Conservation (phyloP, 2,113 vertebrate species). For the Galemys pyrenaicus region DNA sequence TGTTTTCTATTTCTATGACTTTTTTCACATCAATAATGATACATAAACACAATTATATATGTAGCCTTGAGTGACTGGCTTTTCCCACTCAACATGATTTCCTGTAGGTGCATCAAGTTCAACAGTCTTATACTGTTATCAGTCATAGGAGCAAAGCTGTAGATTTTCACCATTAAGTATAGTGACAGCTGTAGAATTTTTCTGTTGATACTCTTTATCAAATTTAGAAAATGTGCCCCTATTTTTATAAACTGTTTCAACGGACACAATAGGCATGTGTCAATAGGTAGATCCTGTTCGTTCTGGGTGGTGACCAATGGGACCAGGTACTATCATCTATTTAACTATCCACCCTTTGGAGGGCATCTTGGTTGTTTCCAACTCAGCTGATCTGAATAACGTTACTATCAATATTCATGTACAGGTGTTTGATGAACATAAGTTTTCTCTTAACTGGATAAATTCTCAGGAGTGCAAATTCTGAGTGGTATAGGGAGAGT, state of each 20-base stretch:
- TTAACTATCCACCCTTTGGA: background rate
- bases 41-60: background rate
- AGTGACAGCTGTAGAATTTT: background rate
- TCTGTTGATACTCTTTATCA: background rate
- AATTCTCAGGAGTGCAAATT: background rate
- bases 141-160: background rate
- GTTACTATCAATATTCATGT: background rate
- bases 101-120: background rate
- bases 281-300: background rate
- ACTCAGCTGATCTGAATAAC: constrained; percentile 4
- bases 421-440: background rate
- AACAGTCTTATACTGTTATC: background rate
- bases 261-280: background rate
- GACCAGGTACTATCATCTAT: background rate
- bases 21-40: background rate
- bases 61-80: background rate
- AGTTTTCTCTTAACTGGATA: constrained; percentile 28
- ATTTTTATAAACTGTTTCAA: background rate
- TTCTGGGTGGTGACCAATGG: background rate
- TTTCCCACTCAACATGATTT: constrained; percentile 4
- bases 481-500: background rate
- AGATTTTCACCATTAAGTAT: background rate
- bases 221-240: background rate
- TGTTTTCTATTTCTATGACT: background rate
- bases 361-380: background rate